Evolutionary conservation across 2,113 vertebrate species (phyloP).

Genomic region (Corydoras maculifer): DNA sequence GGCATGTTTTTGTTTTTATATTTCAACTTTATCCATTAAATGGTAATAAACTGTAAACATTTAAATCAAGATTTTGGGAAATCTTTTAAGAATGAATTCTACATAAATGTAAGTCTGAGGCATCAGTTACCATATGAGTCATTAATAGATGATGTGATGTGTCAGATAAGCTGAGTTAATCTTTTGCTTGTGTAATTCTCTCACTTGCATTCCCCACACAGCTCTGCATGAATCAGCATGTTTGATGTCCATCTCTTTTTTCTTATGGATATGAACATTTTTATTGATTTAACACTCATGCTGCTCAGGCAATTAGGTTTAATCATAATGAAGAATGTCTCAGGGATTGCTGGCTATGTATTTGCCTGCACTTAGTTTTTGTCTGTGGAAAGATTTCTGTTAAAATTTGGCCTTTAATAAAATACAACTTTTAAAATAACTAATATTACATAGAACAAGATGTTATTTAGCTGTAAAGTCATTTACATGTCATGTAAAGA

Average conservation of each 20-base stretch:
- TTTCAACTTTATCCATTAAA: too few relatives aligned
- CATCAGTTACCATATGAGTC: background rate
- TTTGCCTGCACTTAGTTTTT: background rate
- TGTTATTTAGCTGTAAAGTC: too few relatives aligned
- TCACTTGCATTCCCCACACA: background rate
- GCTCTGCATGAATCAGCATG: conserved; percentile 4
- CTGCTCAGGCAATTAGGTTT: conserved; percentile 8
- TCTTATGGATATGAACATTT: conserved; percentile 13
- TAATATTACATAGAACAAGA: too few relatives aligned
- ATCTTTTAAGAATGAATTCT: too few relatives aligned
- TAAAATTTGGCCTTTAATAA: too few relatives aligned
- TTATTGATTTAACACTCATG: conserved; percentile 24
- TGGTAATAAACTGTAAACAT: too few relatives aligned
- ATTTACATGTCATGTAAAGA: too few relatives aligned
- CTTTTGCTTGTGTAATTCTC: background rate
- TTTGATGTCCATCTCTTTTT: background rate
- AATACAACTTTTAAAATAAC: too few relatives aligned
- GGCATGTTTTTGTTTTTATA: too few relatives aligned
- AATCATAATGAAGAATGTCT: conserved; percentile 1
- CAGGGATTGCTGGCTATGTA: background rate
- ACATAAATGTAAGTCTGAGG: too few relatives aligned
- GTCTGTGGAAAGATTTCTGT: too few relatives aligned
- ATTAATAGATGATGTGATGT: background rate
- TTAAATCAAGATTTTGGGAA: too few relatives aligned
- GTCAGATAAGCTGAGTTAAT: background rate